Base-by-base conservation (phyloP, 2,113 vertebrate species). In the Apodemus speciosus region DNA sequence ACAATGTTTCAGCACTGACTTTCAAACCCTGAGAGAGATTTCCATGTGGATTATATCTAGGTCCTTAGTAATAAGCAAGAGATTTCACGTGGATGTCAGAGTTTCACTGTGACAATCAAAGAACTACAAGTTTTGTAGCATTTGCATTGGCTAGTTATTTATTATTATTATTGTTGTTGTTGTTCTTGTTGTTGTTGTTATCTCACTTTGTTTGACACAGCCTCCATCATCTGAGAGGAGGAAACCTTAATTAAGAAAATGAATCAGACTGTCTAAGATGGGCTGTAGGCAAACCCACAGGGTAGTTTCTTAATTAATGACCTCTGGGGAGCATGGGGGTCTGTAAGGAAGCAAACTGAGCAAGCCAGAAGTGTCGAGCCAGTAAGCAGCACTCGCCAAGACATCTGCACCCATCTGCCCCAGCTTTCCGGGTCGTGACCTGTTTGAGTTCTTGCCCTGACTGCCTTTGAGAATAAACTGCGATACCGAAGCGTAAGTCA, bases 1-100 rank as follows among this genome's bases (percentile, higher is more conserved):
- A 66, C 68, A 53, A 62, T 60, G 14, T 60, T 49, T 81, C 51
- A 80, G 35, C 76, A 89, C 27, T 69, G 75, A 76, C 32, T 49
- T 92, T 51, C 72, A 56, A 49, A 92, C 7, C 73, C 7, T 32
- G 64, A 83, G 38, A 90, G 25, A 96, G 84, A 85, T 16, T 25
- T 85, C 46, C 60, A 86, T 0, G 4, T n/a, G 4, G 3, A 18
- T 15, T 77, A 18, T 60, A 27, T 43, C 21, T 88, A 81, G 66
- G n/a, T 18, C 56, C 15, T 92, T 62, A 93, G 60, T n/a, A 18
- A 56, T 46, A 86, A 77, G 72, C 18, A 64, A 64, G 84, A 46
- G 13, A 77, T 88, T 66, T 83, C 40, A 68, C 4, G 85, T 60
- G 21, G 8, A 88, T 18, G 2, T 62, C 73, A 46, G 60, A 95